These are phyloP conservation scores for Drosophila sulfurigaster DNA, from an alignment of 1,140 invertebrate genomes.

Conservation along the genomic window DNA sequence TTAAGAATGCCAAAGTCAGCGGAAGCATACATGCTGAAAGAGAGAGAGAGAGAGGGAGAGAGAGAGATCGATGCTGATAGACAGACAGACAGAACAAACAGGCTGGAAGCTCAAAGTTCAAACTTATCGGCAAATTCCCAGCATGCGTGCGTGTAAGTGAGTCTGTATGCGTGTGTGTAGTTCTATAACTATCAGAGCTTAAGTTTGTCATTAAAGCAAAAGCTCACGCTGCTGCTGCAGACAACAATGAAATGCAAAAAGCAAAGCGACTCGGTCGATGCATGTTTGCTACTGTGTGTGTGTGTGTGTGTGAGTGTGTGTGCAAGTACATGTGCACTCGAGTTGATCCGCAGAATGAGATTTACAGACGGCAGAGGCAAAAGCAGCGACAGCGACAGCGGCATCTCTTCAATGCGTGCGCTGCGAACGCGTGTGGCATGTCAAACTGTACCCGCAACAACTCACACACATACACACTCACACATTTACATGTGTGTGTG, in stretches of 20 bases:
- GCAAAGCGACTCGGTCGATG: conserved; percentile 8
- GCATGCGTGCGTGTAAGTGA: background rate
- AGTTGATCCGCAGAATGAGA: conserved; percentile 15
- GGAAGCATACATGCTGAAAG: conserved; percentile 33
- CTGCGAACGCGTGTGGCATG: conserved; percentile 36
- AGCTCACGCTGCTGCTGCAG: conserved; percentile 12
- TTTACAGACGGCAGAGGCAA: conserved; percentile 1
- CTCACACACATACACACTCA: conserved; percentile 14
- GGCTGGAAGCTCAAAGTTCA: conserved; percentile 38
- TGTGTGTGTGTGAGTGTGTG: background rate
- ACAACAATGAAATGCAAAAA: conserved; percentile 39
- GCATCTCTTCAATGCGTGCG: background rate
- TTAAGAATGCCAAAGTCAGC: conserved; percentile 38
- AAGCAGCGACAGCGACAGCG: background rate
- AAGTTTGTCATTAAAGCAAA: conserved; percentile 35
- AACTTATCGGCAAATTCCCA: conserved; percentile 28
- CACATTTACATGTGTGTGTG: conserved; percentile 9
- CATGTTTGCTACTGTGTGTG: background rate
- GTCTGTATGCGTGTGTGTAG: background rate
- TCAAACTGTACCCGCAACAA: conserved; percentile 42
- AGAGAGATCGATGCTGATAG: background rate
- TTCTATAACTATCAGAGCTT: conserved; percentile 24
- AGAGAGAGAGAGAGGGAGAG: background rate
- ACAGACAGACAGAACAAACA: background rate
- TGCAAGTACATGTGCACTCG: conserved; percentile 32